A percentile compares a stretch with the other conserved stretches of the same genome.
Evolutionary conservation across 2,888 invertebrate species (phyloP).

Genomic region (Gymnocheta viridis): DNA sequence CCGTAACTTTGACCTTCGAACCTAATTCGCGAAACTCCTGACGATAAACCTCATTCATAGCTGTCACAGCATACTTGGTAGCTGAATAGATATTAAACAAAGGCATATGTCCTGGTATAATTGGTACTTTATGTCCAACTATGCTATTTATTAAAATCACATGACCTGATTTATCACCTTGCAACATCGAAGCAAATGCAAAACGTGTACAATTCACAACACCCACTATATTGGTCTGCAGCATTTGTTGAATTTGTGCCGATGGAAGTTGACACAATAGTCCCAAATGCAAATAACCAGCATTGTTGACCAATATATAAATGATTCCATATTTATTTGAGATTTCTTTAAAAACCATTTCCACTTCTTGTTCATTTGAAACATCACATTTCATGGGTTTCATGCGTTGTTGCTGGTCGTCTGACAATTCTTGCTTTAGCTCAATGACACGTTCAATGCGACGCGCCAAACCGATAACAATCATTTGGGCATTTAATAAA

Average conservation of each 20-base stretch:
- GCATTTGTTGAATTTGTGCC: slow-evolving; percentile 76
- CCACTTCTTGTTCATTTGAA: slow-evolving; percentile 83
- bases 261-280: slow-evolving; percentile 71
- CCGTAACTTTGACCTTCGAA: slow-evolving; percentile 81
- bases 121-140: slow-evolving; percentile 72
- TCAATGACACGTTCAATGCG: slow-evolving; percentile 78
- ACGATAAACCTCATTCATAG: slow-evolving; percentile 84
- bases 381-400: slow-evolving; percentile 80
- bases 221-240: slow-evolving; percentile 82
- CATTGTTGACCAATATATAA: slow-evolving; percentile 85
- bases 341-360: slow-evolving; percentile 82
- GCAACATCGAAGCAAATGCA: slow-evolving; percentile 82
- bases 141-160: slow-evolving; percentile 81
- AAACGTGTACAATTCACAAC: slow-evolving; percentile 81
- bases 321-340: slow-evolving; percentile 83
- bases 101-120: slow-evolving; percentile 70
- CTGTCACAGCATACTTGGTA: slow-evolving; percentile 85
- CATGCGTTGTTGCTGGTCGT: slow-evolving; percentile 62
- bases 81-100: slow-evolving; percentile 82
- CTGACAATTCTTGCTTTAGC: slow-evolving; percentile 67
- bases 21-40: slow-evolving; percentile 83
- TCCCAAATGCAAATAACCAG: slow-evolving; percentile 80
- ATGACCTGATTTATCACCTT: slow-evolving; percentile 76
- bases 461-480: slow-evolving; percentile 83
- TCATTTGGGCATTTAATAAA: slow-evolving; percentile 82